Conservation (phyloP, 1,140 invertebrate genomes). For the Subanguina moxae region DNA sequence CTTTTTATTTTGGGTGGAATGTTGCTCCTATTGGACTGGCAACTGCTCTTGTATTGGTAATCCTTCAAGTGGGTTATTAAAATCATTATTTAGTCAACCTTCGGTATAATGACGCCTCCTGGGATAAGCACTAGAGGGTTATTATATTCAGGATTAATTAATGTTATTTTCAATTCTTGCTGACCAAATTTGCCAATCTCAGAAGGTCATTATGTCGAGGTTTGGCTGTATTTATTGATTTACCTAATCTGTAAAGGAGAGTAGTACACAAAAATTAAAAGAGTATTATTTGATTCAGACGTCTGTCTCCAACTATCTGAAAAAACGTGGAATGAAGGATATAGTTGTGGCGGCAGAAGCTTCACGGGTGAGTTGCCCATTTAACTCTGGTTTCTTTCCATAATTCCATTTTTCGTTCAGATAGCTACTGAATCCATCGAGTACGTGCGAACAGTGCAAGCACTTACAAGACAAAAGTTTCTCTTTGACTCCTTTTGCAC, state of each 20-base stretch:
- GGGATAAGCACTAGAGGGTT: no score
- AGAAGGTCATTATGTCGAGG: no score
- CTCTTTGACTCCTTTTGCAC: conserved; percentile 35
- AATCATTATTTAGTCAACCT: no score
- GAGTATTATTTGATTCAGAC: no score
- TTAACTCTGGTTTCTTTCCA: not conserved
- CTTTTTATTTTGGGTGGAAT: conserved; percentile 59
- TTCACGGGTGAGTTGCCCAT: conserved; percentile 20
- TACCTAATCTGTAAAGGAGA: no score
- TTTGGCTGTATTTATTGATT: no score
- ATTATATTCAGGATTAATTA: no score
- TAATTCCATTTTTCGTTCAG: not conserved
- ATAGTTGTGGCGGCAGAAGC: conserved; percentile 26
- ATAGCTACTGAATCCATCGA: conserved; percentile 47
- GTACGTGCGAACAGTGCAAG: conserved; percentile 52
- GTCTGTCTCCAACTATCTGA: conserved; percentile 47
- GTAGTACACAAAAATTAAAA: no score
- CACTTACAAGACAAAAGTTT: conserved; percentile 38
- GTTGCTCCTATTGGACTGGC: conserved; percentile 55
- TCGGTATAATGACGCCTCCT: no score
- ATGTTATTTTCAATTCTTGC: no score
- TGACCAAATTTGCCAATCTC: no score
- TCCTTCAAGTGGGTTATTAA: conserved; percentile 15
- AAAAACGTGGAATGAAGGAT: conserved; percentile 45
- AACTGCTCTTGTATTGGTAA: conserved; percentile 37